Evolutionary conservation across 1,140 invertebrate genomes (phyloP).

Genomic region (Daktulosphaira vitifoliae): DNA sequence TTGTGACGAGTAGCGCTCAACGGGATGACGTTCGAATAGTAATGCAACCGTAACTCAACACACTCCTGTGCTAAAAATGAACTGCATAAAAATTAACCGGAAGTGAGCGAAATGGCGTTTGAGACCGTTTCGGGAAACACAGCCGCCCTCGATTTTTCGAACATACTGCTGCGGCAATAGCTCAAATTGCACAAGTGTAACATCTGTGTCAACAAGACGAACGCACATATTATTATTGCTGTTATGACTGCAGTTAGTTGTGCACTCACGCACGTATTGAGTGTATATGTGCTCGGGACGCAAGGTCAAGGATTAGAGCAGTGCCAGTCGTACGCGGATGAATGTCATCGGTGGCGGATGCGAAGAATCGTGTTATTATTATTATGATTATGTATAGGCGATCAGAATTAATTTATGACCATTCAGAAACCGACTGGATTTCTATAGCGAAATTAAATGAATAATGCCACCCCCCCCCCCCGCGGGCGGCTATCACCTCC

Average conservation of each 20-base stretch:
- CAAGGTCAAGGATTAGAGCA: conserved; percentile 29
- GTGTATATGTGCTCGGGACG: neutral
- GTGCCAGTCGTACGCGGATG: no score
- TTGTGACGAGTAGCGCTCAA: no score
- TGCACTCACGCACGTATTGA: no score
- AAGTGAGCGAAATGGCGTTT: no score
- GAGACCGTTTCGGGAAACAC: conserved; percentile 8
- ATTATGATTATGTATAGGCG: neutral
- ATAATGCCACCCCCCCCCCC: conserved; percentile 2
- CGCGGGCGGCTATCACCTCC: neutral
- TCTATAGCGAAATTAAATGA: conserved; percentile 31
- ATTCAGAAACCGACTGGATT: neutral
- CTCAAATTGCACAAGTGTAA: conserved; percentile 17
- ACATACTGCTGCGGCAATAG: neutral
- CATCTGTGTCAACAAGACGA: conserved; percentile 16
- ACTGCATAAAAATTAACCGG: no score
- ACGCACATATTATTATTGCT: neutral
- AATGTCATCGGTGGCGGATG: no score
- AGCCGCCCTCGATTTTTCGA: neutral
- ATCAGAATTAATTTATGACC: conserved; percentile 29
- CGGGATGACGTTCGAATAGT: no score
- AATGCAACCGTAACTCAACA: no score
- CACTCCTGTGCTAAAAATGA: no score
- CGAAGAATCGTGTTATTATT: no score
- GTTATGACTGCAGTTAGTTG: no score